These are phyloP conservation scores for Eustalomyia histrio DNA, from an alignment of 2,888 invertebrate genomes.

Conservation along the genomic window DNA sequence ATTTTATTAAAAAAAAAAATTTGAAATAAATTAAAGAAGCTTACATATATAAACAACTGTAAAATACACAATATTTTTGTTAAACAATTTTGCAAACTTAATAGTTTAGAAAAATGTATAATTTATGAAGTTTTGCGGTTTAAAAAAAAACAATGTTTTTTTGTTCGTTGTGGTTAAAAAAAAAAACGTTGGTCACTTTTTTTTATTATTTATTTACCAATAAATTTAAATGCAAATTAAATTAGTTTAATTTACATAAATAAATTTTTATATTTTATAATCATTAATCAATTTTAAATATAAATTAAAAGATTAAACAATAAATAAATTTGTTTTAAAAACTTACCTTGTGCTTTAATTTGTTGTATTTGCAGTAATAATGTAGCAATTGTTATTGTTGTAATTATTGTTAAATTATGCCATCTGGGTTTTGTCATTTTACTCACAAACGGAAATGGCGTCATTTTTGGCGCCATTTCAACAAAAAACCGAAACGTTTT, in stretches of 20 bases:
- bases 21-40: too few species aligned
- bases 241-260: conserved; percentile 13
- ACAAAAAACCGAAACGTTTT: neutral
- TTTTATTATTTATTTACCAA: neutral
- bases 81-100: too few species aligned
- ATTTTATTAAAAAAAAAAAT: too few species aligned
- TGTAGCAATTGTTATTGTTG: conserved; percentile 54
- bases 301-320: neutral
- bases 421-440: conserved; percentile 70
- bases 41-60: too few species aligned
- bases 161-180: conserved; percentile 44
- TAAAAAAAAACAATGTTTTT: conserved; percentile 23
- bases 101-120: neutral
- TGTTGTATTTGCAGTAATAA: conserved; percentile 48
- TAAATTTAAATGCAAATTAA: neutral
- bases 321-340: neutral
- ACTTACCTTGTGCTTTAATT: conserved; percentile 57
- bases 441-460: conserved; percentile 71
- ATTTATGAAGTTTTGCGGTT: conserved; percentile 47
- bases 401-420: conserved; percentile 68
- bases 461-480: conserved; percentile 75
- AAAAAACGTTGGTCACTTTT: conserved; percentile 7
- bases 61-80: too few species aligned
- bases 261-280: neutral
- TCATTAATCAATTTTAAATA: neutral